Conservation (phyloP, 92 coral and sea anemone species). For the Meandrina meandrites region DNA sequence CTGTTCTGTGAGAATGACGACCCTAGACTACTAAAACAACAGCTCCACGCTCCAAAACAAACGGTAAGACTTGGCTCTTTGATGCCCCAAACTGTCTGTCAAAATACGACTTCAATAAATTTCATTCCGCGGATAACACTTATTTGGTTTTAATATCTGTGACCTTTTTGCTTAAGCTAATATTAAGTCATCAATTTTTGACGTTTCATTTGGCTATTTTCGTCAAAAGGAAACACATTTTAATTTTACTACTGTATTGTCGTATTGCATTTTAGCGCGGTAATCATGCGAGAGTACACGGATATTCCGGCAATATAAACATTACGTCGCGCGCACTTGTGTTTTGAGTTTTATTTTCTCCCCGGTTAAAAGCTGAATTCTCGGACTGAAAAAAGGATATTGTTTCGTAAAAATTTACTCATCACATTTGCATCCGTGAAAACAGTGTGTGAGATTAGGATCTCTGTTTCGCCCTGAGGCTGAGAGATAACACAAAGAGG, state of each 20-base stretch:
- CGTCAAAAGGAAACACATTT: constrained; percentile 66
- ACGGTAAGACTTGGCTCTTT: constrained; percentile 68
- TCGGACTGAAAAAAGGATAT: constrained; percentile 21
- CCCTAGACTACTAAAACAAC: constrained; percentile 82
- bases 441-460: constrained; percentile 42
- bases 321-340: constrained; percentile 3
- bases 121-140: constrained; percentile 51
- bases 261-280: constrained; percentile 44
- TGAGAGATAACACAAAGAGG: constrained; percentile 57
- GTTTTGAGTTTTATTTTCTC: constrained; percentile 18
- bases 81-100: constrained; percentile 63
- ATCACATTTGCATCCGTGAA: constrained; percentile 33
- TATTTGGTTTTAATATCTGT: constrained; percentile 92
- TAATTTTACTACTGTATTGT: constrained; percentile 45
- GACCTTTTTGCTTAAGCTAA: constrained; percentile 84
- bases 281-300: constrained; percentile 37
- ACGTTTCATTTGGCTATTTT: constrained; percentile 73
- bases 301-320: constrained; percentile 49
- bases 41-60: constrained; percentile 83
- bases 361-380: background rate
- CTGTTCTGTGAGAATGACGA: constrained; percentile 97
- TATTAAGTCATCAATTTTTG: constrained; percentile 79
- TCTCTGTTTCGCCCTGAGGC: constrained; percentile 55
- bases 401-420: constrained; percentile 23
- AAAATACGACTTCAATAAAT: constrained; percentile 63